Evolutionary conservation across 2,113 vertebrate genomes (phyloP), one percentile per base, ranked within the genome.

Genomic region (Himantopus leucocephalus): DNA sequence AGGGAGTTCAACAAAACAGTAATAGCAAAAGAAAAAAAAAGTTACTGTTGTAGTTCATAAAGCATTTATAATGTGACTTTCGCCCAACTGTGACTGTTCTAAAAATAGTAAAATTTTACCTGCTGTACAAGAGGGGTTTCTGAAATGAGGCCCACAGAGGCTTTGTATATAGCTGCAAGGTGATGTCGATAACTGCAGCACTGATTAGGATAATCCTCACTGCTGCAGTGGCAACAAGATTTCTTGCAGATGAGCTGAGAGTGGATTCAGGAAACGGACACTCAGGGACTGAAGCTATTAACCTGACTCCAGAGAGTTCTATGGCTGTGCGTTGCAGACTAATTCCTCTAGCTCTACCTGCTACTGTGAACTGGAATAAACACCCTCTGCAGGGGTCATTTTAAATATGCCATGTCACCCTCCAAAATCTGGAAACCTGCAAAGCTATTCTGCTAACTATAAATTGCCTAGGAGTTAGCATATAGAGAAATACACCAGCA

Each of bases 121-220:
- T 39, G 23, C 32, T 63, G 15, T 55, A 67, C 32, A 78, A 63
- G 19, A 87, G 17, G 8, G 6, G 17, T 66, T 95, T 94, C 41
- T 83, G 90, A 95, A 91, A 80, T 10, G 32, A 94, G 58, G 47
- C 34, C 35, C 30, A 35, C 1, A 8, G 24, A 59, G 13, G 41
- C 60, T 67, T 55, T 55, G 8, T 50, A 39, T 37, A 47, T 7
- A 60, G 29, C 43, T 72, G 35, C 56, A 66, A 86, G 73, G 63
- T 10, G 30, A 56, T 43, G 48, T 30, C 4, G 1, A 3, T 45
- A 77, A 85, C 7, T 24, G 29, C 30, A 91, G 34, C 34, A 77
- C 18, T 0, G 0, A 63, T 45, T 16, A 64, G 37, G 48, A 72
- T 41, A 67, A 53, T 73, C 67, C 23, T 43, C 5, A 0, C 0